Conservation (phyloP, 2,797 vertebrate genomes). For the Acrossocheilus fasciatus region DNA sequence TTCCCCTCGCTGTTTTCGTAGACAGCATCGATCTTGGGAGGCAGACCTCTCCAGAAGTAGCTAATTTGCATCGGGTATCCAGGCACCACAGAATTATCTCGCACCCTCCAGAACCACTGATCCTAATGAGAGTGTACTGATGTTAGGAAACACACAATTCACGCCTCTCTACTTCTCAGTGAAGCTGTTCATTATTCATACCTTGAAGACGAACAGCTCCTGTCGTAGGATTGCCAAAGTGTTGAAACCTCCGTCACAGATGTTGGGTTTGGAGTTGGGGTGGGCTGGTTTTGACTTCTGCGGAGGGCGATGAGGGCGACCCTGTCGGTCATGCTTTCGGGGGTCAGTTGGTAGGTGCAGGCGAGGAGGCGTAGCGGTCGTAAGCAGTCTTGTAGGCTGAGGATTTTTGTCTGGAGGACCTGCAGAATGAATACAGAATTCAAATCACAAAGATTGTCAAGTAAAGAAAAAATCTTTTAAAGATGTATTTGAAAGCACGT, state of each 20-base stretch:
- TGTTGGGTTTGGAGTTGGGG: slow-evolving; percentile 95
- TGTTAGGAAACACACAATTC: background rate
- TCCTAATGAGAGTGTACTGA: slow-evolving; percentile 79
- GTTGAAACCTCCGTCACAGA: slow-evolving; percentile 99
- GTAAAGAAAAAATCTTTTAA: background rate
- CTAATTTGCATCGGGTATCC: slow-evolving; percentile 99
- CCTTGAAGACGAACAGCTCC: slow-evolving; percentile 99
- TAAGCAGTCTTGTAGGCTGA: slow-evolving; percentile 93
- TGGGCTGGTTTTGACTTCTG: slow-evolving; percentile 90
- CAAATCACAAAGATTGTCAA: background rate
- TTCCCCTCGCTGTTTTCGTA: slow-evolving; percentile 98
- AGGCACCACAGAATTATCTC: slow-evolving; percentile 96
- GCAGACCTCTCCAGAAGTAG: slow-evolving; percentile 96
- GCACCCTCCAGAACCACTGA: slow-evolving; percentile 98
- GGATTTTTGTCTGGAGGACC: slow-evolving; percentile 96
- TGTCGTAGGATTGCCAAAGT: slow-evolving; percentile 95
- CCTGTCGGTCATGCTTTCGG: slow-evolving; percentile 90
- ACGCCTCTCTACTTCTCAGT: background rate
- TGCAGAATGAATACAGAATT: slow-evolving; percentile 62
- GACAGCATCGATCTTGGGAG: slow-evolving; percentile 94
- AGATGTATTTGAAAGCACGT: background rate
- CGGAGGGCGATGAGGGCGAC: slow-evolving; percentile 90
- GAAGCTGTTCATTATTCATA: slow-evolving; percentile 60
- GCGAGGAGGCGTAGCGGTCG: slow-evolving; percentile 91
- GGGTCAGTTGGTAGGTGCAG: slow-evolving; percentile 91